Conservation (phyloP, 2,888 invertebrate genomes). For the Antitype chi region DNA sequence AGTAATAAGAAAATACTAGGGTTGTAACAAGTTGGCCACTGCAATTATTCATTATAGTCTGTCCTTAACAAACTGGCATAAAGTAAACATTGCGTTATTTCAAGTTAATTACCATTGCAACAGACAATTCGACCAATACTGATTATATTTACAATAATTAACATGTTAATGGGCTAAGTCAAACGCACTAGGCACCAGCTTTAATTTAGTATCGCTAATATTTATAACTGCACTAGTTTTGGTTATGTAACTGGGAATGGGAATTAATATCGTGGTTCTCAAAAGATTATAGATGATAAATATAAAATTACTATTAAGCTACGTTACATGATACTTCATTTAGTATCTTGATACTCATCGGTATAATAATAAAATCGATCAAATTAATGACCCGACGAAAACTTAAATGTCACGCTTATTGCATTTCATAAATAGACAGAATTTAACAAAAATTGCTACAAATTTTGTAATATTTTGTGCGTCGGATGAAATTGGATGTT, state of each 20-base stretch:
- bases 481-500: constrained; percentile 40
- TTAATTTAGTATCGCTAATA: constrained; percentile 25
- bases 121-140: constrained; percentile 60
- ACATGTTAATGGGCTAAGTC: constrained; percentile 39
- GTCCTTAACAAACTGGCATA: constrained; percentile 30
- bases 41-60: constrained; percentile 27
- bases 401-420: constrained; percentile 21
- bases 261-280: not conserved
- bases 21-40: constrained; percentile 32
- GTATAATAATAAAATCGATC: constrained; percentile 17
- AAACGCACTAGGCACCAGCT: constrained; percentile 20
- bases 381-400: constrained; percentile 3
- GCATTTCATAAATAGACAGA: constrained; percentile 23
- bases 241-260: constrained; percentile 10
- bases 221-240: constrained; percentile 18
- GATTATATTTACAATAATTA: constrained; percentile 61
- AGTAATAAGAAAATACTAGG: constrained; percentile 12
- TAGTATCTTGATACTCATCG: constrained; percentile 1
- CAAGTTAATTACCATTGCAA: constrained; percentile 48
- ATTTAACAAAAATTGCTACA: not conserved
- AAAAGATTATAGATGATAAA: constrained; percentile 10
- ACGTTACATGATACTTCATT: not conserved
- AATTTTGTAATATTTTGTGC: constrained; percentile 34
- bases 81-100: constrained; percentile 53
- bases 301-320: constrained; percentile 2